Evolutionary conservation across 2,888 invertebrate genomes (phyloP), one percentile per base, ranked within the genome.

Genomic region (Rosalia funebris): DNA sequence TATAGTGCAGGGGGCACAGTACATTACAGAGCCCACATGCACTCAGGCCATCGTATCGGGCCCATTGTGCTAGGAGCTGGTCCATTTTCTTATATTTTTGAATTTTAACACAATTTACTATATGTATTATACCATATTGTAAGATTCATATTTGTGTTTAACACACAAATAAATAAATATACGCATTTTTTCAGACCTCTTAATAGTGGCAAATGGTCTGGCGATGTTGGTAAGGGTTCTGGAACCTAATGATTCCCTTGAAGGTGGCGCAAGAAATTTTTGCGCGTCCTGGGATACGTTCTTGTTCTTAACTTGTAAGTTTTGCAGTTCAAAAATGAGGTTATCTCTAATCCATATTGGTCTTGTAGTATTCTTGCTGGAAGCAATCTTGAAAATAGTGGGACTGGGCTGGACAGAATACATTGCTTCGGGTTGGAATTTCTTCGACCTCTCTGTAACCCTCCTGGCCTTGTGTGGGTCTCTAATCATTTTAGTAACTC

Each of bases 401-500:
- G 91, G 91, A 0, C 81, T 89, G 32, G 94, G 94, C 1, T 84
- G 90, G 67, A 76, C 82, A 1, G 86, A 87, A 61, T 94, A 94
- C 77, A 85, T 93, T 60, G 87, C 88, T 63, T 91, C 91, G 37
- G 93, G 93, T 0, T 95, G 95, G 95, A 94, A 95, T 79, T 85
- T 91, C 70, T 94, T 90, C 78, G 93, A 92, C 78, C 79, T 91
- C 45, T 83, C 86, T 53, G 89, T 90, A 2, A 90, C 91, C 0
- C 73, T 91, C 65, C 83, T 88, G 66, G 88, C 89, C 0, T 76
- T 91, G 3, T 80, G 88, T 61, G 92, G 92, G 0, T 87, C 91
- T 0, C 84, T 89, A 54, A 81, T 88, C 44, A 85, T 92, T 31
- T 83, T 85, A 9, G 81, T 90, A n/a, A 87, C 87, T 62, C 89